Percentiles rank a stretch among this genome's conserved stretches.
Conservation (phyloP, 2,888 invertebrate species). For the Drosophila suboccidentalis region DNA sequence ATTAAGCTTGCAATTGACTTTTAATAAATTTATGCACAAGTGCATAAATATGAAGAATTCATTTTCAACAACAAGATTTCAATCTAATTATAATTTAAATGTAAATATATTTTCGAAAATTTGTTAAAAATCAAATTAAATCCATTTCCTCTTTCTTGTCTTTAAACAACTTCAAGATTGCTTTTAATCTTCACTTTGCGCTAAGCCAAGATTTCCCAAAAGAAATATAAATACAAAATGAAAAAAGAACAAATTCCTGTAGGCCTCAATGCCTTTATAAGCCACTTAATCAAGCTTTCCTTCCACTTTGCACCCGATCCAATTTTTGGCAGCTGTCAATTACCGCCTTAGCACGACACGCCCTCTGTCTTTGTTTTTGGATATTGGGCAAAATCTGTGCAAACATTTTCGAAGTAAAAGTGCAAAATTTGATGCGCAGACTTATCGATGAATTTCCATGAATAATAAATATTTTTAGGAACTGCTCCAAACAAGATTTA, state of each 20-base stretch:
- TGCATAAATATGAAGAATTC: too few relatives aligned
- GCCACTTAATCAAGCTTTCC: slow-evolving; percentile 59
- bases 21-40: not conserved
- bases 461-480: slow-evolving; percentile 67
- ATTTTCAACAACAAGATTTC: not conserved
- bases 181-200: slow-evolving; percentile 53
- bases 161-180: slow-evolving; percentile 6
- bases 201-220: slow-evolving; percentile 42
- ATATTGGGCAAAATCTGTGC: slow-evolving; percentile 53
- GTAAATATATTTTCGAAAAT: slow-evolving; percentile 26
- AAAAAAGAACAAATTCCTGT: slow-evolving; percentile 18
- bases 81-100: slow-evolving; percentile 14
- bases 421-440: slow-evolving; percentile 69
- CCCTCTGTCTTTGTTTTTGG: not conserved
- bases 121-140: slow-evolving; percentile 28
- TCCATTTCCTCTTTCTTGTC: not conserved
- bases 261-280: slow-evolving; percentile 49
- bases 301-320: slow-evolving; percentile 18
- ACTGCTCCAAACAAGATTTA: slow-evolving; percentile 48
- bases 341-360: slow-evolving; percentile 36
- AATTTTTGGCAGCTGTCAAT: slow-evolving; percentile 55
- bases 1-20: not conserved
- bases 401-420: slow-evolving; percentile 49
- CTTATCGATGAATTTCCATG: slow-evolving; percentile 80
- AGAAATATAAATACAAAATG: slow-evolving; percentile 24